Conservation (phyloP, 2,888 invertebrate species). For the Hirtodrosophila cameraria region DNA sequence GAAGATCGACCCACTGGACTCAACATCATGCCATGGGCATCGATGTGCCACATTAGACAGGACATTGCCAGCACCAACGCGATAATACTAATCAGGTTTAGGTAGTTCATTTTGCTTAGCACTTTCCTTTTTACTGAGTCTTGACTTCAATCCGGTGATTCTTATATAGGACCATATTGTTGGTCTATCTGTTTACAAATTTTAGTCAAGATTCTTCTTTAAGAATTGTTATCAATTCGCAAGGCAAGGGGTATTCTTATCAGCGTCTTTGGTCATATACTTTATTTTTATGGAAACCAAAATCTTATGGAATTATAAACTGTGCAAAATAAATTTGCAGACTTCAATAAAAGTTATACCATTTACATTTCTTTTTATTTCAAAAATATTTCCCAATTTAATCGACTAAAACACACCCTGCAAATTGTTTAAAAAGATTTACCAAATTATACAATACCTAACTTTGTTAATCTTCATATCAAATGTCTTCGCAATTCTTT, state of each 20-base stretch:
- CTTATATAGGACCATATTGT: conserved; percentile 52
- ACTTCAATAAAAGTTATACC: too few species aligned
- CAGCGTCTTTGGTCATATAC: conserved; percentile 17
- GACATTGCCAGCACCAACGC: conserved; percentile 1
- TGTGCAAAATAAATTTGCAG: too few species aligned
- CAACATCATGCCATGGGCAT: conserved; percentile 85
- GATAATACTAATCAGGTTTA: conserved; percentile 9
- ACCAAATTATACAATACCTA: too few species aligned
- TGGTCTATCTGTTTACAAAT: conserved; percentile 43
- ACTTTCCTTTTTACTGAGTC: conserved; percentile 31
- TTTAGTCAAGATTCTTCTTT: conserved; percentile 28
- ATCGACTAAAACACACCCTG: too few species aligned
- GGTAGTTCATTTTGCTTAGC: conserved; percentile 29
- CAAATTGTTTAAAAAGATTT: too few species aligned
- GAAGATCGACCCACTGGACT: conserved; percentile 85
- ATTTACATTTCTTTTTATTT: too few species aligned
- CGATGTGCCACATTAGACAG: conserved; percentile 13
- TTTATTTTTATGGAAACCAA: conserved; percentile 36
- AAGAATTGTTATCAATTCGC: conserved; percentile 27
- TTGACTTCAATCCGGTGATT: not conserved
- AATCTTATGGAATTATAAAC: too few species aligned
- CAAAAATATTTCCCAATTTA: too few species aligned
- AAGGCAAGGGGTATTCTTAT: conserved; percentile 23
- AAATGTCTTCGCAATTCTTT: too few species aligned
- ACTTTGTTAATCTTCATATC: too few species aligned